Evolutionary conservation across 1,140 invertebrate genomes (phyloP).

Genomic region (Saccostrea cuccullata): DNA sequence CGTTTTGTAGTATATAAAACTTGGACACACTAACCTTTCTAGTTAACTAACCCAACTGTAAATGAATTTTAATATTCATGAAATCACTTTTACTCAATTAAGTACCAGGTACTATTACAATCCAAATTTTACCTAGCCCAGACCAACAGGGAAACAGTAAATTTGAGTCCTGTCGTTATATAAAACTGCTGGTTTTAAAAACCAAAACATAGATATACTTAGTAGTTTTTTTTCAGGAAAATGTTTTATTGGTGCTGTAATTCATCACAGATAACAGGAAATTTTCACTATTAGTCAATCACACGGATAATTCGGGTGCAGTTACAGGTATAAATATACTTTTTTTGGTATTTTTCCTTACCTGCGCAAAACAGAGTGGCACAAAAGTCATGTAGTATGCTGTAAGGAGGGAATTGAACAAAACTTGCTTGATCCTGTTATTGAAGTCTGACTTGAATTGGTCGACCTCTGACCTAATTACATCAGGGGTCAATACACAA

Average conservation of each 20-base stretch:
- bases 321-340: not conserved
- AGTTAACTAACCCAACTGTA: too few species aligned
- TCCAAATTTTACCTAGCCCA: too few species aligned
- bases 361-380: conserved; percentile 92
- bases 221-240: not conserved
- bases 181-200: too few species aligned
- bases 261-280: not conserved
- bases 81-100: too few species aligned
- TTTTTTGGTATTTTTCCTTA: conserved; percentile 75
- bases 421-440: conserved; percentile 89
- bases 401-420: conserved; percentile 93
- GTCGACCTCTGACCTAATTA: conserved; percentile 91
- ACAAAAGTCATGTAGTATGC: conserved; percentile 95
- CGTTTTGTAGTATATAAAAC: too few species aligned
- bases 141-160: too few species aligned
- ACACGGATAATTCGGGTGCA: not conserved
- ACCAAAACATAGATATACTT: too few species aligned
- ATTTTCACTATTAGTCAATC: not conserved
- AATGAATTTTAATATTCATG: too few species aligned
- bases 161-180: too few species aligned
- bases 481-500: conserved; percentile 79
- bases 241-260: not conserved
- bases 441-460: conserved; percentile 92
- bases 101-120: too few species aligned
- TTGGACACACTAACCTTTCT: too few species aligned